Base-by-base conservation (phyloP, 2,113 vertebrate species). In the Sylvilagus bachmani region DNA sequence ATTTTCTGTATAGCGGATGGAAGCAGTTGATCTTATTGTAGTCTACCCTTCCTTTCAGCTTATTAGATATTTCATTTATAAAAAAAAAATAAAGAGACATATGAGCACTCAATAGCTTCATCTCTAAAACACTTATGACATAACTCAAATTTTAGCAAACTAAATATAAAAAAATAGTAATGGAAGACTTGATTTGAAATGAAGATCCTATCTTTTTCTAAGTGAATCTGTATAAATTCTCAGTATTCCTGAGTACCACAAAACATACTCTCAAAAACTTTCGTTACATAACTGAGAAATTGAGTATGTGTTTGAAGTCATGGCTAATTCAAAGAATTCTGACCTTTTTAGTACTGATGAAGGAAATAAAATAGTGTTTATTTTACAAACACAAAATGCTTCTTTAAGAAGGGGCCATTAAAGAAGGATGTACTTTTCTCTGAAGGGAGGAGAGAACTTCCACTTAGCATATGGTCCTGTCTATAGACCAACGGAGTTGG, bases 1-100 rank as follows among this genome's bases (percentile, higher is more conserved):
- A 1, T 87, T 93, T 98, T 33, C 70, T 12, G 53, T 83, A 3
- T 5, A 86, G 6, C 71, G 78, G 5, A 62, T 7, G 27, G 19
- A 96, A 97, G 11, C 6, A 95, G 69, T 91, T 89, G 71, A 27
- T 94, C 38, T 67, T 91, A 64, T 4, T 78, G 49, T 29, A 58
- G 33, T 78, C 38, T 95, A 74, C 16, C 0, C 25, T 90, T 85
- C 55, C 0, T 86, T 97, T 92, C 84, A 38, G 19, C 91, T 87
- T 95, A 85, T 25, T 9, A 95, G 81, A 81, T 0, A 10, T 1
- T 81, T 33, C 14, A 73, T 83, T 95, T 96, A 89, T 89, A 91
- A 83, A 73, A 92, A 73, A 92, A 86, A 81, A 53, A 94, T 44
- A 87, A 51, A 22, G 74, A 3, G 95, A 88, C 12, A 75, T 44